Evolutionary conservation across 2,888 invertebrate genomes (phyloP).

Genomic region (Bellardia bayeri): DNA sequence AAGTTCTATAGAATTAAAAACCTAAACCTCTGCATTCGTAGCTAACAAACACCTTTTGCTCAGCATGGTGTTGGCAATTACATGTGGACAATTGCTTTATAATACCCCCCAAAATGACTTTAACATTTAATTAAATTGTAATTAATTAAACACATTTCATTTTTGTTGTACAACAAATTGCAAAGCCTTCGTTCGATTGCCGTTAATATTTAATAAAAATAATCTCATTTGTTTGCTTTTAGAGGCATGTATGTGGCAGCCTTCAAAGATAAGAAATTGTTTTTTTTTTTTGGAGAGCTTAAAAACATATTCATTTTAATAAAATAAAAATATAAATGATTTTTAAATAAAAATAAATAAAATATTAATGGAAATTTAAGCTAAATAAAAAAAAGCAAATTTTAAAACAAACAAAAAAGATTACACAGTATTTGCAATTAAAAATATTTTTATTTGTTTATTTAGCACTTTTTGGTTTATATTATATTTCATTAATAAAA

Average conservation of each 20-base stretch:
- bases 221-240: neutral
- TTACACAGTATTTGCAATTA: neutral
- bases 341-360: neutral
- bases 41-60: neutral
- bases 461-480: too few species aligned
- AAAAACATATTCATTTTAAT: slow-evolving; percentile 8
- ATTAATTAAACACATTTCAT: slow-evolving; percentile 2
- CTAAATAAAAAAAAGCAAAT: slow-evolving; percentile 24
- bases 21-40: too few species aligned
- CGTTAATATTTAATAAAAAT: slow-evolving; percentile 24
- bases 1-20: too few species aligned
- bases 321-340: too few species aligned
- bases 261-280: slow-evolving; percentile 37
- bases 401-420: neutral
- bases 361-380: slow-evolving; percentile 30
- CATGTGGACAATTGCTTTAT: neutral
- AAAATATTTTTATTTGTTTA: neutral
- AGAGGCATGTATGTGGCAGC: neutral
- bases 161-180: neutral
- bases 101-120: neutral
- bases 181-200: neutral
- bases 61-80: neutral
- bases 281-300: slow-evolving; percentile 10
- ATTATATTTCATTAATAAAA: too few species aligned
- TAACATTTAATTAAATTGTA: slow-evolving; percentile 4